phyloP scores from a whole-genome alignment of 2,797 vertebrate species.

The Eutrigla gurnardus region DNA sequence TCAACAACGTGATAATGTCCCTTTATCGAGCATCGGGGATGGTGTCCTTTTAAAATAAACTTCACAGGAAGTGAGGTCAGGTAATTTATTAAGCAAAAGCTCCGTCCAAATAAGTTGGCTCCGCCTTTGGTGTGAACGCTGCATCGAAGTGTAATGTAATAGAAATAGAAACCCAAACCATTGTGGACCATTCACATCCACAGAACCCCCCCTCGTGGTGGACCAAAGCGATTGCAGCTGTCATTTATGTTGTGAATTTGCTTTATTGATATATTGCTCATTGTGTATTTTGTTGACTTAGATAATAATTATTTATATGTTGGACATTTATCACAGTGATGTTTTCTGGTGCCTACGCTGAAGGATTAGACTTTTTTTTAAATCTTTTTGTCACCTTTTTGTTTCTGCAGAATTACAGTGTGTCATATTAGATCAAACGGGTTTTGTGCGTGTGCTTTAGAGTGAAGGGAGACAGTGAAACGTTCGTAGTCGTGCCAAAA shows the following conservation, averaged over 20 bases:
- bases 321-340: background rate
- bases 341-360: constrained; percentile 5
- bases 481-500: background rate
- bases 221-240: background rate
- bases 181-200: background rate
- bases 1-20: too few relatives aligned
- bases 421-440: background rate
- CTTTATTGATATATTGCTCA: background rate
- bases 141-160: too few relatives aligned
- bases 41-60: too few relatives aligned
- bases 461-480: background rate
- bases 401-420: background rate
- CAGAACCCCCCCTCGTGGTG: too few relatives aligned
- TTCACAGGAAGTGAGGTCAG: too few relatives aligned
- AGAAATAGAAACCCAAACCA: background rate
- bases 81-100: too few relatives aligned
- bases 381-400: background rate
- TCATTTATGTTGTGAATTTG: background rate
- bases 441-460: constrained; percentile 1
- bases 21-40: too few relatives aligned
- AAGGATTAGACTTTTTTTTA: background rate
- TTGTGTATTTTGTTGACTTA: constrained; percentile 12
- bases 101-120: too few relatives aligned
- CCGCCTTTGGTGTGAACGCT: too few relatives aligned
- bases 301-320: constrained; percentile 16